Base-by-base conservation (phyloP, 2,888 invertebrate species). In the Dromius quadrimaculatus region DNA sequence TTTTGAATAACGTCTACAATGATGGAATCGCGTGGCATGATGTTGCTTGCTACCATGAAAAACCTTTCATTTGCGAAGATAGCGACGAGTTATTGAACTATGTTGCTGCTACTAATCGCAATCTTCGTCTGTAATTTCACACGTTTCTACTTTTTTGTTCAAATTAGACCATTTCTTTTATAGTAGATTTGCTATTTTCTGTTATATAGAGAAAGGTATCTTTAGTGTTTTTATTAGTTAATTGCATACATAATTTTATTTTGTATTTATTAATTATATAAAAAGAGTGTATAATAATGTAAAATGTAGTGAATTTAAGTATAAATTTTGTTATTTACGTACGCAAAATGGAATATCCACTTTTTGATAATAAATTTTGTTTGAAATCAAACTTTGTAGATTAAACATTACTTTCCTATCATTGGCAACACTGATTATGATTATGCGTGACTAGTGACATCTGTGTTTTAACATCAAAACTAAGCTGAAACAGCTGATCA, bases 21-120 rank as follows among this genome's bases (percentile, higher is more conserved):
- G 95, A 95, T 80, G 95, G 95, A 74, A 93, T 95, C 81, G 93
- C 93, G 75, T 95, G 95, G 95, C 95, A 95, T 84, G 95, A 95
- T 82, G 94, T 95, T 64, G 94, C 94, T 74, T 95, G 95, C 83
- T 94, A 95, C 83, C 95, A 95, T 83, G 93, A 95, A 83, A 95
- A 95, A 81, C 95, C 95, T 1, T 89, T 95, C 81, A 89, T 95
- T 76, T 95, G 95, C 82, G 95, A 95, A 81, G 95, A 95, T 83
- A 92, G 91, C 72, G 94, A 94, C 63, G 95, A 95, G 80, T 88
- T 95, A 73, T 87, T 95, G 78, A 92, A 89, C 82, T 95, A 94
- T 82, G 88, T 95, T 73, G 91, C 91, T 70, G 89, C 90, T 81
- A 94, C 91, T 79, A 94, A 95, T 85, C 92, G 90, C 74, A 91